A percentile compares a stretch with the other conserved stretches of the same genome.
Evolutionary conservation across 2,888 invertebrate species (phyloP).

Genomic region (Punctoribates punctum): DNA sequence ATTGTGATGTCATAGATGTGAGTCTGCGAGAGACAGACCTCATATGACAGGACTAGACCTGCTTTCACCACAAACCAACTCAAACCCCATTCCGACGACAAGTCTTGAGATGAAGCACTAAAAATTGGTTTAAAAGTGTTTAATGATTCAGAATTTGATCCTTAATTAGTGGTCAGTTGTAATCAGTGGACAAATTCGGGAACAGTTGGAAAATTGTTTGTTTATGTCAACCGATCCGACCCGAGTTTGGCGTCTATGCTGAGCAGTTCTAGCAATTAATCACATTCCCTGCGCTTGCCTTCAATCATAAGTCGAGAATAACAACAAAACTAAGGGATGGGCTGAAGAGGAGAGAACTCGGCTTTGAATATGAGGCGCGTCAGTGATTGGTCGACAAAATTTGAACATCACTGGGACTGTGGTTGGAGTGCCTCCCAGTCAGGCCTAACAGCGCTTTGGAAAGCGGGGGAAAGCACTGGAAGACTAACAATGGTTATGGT

Average conservation of each 20-base stretch:
- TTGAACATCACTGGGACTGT: background rate
- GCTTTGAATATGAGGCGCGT: background rate
- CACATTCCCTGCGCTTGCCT: background rate
- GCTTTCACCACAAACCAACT: too few species aligned
- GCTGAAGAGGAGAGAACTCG: background rate
- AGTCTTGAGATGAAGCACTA: too few species aligned
- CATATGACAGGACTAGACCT: too few species aligned
- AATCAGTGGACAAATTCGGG: too few species aligned
- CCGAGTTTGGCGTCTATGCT: background rate
- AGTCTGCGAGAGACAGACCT: too few species aligned
- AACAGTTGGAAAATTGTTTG: too few species aligned
- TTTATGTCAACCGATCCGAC: too few species aligned
- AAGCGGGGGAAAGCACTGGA: background rate
- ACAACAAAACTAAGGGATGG: background rate
- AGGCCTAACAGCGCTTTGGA: background rate
- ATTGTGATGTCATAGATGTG: too few species aligned
- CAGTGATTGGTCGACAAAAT: background rate
- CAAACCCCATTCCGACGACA: too few species aligned
- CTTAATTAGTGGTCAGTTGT: too few species aligned
- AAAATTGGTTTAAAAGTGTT: too few species aligned
- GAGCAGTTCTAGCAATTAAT: conserved; percentile 37
- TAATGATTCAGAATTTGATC: too few species aligned
- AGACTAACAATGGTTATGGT: background rate
- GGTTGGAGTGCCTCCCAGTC: background rate
- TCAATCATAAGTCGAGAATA: background rate